Evolutionary conservation across 2,888 invertebrate genomes (phyloP), one percentile per base, ranked within the genome.

Genomic region (Pollenia griseotomentosa): DNA sequence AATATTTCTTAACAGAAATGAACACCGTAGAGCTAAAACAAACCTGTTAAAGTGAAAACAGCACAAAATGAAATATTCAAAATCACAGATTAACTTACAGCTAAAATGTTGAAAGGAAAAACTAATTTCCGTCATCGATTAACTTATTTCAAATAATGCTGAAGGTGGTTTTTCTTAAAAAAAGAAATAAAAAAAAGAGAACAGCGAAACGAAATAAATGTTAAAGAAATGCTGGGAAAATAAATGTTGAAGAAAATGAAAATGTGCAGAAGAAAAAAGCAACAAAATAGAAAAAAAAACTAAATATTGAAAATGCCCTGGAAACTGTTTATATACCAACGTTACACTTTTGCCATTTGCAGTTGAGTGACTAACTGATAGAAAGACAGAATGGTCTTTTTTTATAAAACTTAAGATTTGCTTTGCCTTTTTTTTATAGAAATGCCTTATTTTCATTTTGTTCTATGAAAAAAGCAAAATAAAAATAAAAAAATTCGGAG

Each of bases 51-150:
- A 79, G 84, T 63, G 68, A 79, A 84, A 84, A 80, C 79, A 84
- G 74, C 59, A 74, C 55, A 79, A 80, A 63, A 84, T 84, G 74
- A 84, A 80, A 74, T 84, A 84, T 84, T 84, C 53, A 79, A 85
- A 85, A 82, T 85, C 78, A 82, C 68, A 85, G 80, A 81, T 85
- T 82, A 85, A 85, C 74, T 65, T 59, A 70, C 77, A 85, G 84
- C 78, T 79, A 70, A 75, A 85, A 78, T 80, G 80, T 85, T 88
- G 81, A 88, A 86, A 88, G 89, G 88, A 88, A 89, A 88, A 88
- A 89, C 89, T 89, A 89, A 89, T 89, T 89, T 89, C 89, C 89
- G 88, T 88, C 88, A 89, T 88, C 89, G 89, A 89, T 89, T 89
- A 89, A 88, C 87, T 88, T 88, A 88, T 86, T 87, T 85, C 87